Conservation (phyloP, 2,797 vertebrate genomes). For the Dermochelys coriacea region DNA sequence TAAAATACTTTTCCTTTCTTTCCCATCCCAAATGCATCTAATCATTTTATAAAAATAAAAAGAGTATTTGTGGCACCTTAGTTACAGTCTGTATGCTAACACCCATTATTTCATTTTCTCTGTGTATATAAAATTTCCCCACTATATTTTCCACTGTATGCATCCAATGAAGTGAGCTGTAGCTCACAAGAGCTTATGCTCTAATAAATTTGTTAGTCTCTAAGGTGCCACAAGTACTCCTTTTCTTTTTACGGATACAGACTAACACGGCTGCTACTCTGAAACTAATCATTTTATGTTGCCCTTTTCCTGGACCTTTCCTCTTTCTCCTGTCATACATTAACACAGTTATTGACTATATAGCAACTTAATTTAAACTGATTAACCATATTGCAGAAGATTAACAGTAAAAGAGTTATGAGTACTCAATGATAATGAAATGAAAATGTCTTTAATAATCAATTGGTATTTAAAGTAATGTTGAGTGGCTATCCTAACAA, state of each 20-base stretch:
- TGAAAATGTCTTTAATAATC: slow-evolving; percentile 22
- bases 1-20: not conserved
- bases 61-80: too few relatives aligned
- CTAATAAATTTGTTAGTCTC: too few relatives aligned
- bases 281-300: not conserved
- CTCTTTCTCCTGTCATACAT: fast-evolving
- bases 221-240: too few relatives aligned
- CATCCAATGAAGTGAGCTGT: too few relatives aligned
- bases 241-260: too few relatives aligned
- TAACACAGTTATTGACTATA: not conserved
- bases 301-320: not conserved
- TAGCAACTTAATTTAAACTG: not conserved
- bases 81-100: too few relatives aligned
- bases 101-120: too few relatives aligned
- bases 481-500: not conserved
- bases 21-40: not conserved
- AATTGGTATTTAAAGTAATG: not conserved
- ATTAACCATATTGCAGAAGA: slow-evolving; percentile 19
- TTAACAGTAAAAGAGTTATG: slow-evolving; percentile 1
- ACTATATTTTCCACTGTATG: too few relatives aligned
- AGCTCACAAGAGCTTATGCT: too few relatives aligned
- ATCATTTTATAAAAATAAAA: not conserved
- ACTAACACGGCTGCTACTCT: too few relatives aligned
- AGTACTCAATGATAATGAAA: not conserved
- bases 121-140: too few relatives aligned